These are phyloP conservation scores for Hedychridium roseum DNA, from an alignment of 2,888 invertebrate species.

Conservation along the genomic window DNA sequence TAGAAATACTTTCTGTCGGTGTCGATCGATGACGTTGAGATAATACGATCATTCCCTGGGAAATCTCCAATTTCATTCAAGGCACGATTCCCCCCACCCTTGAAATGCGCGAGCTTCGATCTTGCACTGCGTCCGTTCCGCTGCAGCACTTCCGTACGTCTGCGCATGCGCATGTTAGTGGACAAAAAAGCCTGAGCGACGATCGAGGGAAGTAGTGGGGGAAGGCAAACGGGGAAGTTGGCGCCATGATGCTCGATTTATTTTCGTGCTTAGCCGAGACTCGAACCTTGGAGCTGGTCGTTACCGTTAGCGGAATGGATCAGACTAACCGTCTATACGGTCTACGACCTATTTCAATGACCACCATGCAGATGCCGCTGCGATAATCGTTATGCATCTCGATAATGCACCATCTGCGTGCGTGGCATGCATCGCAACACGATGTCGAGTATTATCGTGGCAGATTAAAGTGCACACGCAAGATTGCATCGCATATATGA, in stretches of 20 bases:
- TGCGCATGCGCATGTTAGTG: constrained; percentile 39
- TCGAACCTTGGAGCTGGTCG: constrained; percentile 58
- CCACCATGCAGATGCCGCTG: constrained; percentile 63
- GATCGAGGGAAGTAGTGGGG: constrained; percentile 13
- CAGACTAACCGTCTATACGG: constrained; percentile 35
- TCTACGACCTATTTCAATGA: constrained; percentile 63
- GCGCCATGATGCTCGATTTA: constrained; percentile 50
- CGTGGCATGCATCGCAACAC: constrained; percentile 1
- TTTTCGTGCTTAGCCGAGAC: constrained; percentile 58
- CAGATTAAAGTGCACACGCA: no score
- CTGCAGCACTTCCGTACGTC: constrained; percentile 15
- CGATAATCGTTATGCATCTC: constrained; percentile 57
- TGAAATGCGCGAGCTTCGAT: no score
- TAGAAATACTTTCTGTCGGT: no score
- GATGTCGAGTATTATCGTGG: no score
- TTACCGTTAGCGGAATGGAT: constrained; percentile 64
- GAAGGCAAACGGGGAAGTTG: constrained; percentile 23
- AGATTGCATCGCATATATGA: no score
- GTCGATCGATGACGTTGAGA: no score
- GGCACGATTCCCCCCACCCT: constrained; percentile 20
- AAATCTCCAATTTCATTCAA: constrained; percentile 35
- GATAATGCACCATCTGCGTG: constrained; percentile 12
- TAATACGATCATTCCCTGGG: no score
- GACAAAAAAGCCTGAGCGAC: neutral
- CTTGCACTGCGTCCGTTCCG: constrained; percentile 1